Evolutionary conservation across 2,797 vertebrate species (phyloP), one percentile per base, ranked within the genome.

Genomic region (Sternotherus odoratus): DNA sequence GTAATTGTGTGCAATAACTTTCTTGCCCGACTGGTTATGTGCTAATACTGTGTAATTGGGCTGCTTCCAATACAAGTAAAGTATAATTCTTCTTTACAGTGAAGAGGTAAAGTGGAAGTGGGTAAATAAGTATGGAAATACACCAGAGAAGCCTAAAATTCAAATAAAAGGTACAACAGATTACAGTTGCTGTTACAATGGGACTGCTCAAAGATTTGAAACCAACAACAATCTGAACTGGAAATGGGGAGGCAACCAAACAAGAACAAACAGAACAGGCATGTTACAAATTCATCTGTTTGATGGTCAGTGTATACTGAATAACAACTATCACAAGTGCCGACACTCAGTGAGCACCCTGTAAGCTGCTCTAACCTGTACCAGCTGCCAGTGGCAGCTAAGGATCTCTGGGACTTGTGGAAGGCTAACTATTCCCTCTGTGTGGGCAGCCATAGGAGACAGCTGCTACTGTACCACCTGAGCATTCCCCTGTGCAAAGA

Each of bases 131-230:
- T 36, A 66, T 36, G n/a, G 33, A 66, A 66, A 66, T 66, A 66
- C 17, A 66, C 17, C 36, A 36, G 19, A 69, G 36, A 69, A 36
- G 36, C 36, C n/a, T 69, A 69, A 39, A 69, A 69, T 19, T 39
- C 10, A 39, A 69, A 39, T 69, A 24, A 39, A 23, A 69, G 66
- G 36, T 21, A 11, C 66, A 23, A 23, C 36, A 69, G n/a, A 21
- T 19, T 69, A 39, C 66, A 24, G 21, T 11, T 69, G 66, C 66
- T 77, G 74, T 28, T 89, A 82, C 46, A 19, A 87, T 54, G 79
- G 19, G 93, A 93, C 91, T 94, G 86, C 79, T 83, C 83, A 90
- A 36, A 81, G 66, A 92, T 57, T 91, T 74, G 82, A 87, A 46
- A 89, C 83, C 66, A 91, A 95, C 91, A 46, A 36, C 54, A 91